Evolutionary conservation across 2,113 vertebrate species (phyloP).

Genomic region (Tragelaphus buxtoni): DNA sequence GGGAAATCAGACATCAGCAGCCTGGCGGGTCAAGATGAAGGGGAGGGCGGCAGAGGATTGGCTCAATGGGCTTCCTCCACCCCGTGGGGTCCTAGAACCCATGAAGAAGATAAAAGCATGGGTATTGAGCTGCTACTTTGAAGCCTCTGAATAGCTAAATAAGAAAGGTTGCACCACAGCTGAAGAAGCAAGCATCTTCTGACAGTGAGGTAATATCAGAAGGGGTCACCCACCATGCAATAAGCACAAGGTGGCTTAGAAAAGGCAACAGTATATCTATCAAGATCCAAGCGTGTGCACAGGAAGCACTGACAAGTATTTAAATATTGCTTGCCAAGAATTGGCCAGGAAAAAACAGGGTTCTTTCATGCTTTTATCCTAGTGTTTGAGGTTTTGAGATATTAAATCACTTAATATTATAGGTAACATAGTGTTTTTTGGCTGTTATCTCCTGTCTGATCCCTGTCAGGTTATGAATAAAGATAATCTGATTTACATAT

Average conservation of each 20-base stretch:
- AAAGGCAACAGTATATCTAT: not conserved
- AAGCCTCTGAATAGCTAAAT: not conserved
- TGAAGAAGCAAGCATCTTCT: not conserved
- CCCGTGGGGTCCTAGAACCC: not conserved
- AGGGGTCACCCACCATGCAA: not conserved
- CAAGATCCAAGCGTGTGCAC: not conserved
- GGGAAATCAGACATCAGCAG: not conserved
- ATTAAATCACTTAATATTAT: constrained; percentile 60
- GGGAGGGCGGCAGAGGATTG: not conserved
- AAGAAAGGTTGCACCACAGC: not conserved
- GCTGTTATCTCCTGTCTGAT: constrained; percentile 50
- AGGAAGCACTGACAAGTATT: not conserved
- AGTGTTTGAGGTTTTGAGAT: constrained; percentile 54
- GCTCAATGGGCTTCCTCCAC: not conserved
- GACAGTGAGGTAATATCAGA: not conserved
- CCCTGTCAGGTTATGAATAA: constrained; percentile 75
- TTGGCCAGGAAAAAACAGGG: not conserved
- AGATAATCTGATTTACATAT: constrained; percentile 75
- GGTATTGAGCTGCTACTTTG: not conserved
- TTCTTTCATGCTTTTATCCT: constrained; percentile 11
- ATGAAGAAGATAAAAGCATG: not conserved
- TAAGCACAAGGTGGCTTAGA: not conserved
- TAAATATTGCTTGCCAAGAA: not conserved
- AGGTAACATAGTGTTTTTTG: constrained; percentile 51
- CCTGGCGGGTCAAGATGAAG: not conserved